Base-by-base conservation (phyloP, 2,797 vertebrate species). In the Caiman crocodilus region DNA sequence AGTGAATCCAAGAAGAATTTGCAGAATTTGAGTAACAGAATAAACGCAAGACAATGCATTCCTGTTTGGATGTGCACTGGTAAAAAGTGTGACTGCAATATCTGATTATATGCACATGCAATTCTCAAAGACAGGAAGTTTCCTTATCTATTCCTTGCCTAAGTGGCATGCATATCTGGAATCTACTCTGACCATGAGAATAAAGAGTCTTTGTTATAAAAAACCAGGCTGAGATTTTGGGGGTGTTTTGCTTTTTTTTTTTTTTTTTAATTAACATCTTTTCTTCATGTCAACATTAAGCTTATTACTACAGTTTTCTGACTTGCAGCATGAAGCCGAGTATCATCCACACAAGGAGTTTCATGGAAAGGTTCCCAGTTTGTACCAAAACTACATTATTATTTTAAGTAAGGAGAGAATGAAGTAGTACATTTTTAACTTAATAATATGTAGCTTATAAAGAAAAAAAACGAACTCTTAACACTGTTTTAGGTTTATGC, bases 341-440 rank as follows among this genome's bases (percentile, higher is more conserved):
- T 9, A 93, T 14, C 20, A 26, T 71, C 69, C 25, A 35, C 10
- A 89, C 35, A 65, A 78, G 42, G 13, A 87, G 35, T 79, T 67
- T 85, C 74, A 16, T 88, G 0, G 1, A 20, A 4, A 2, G 1
- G 14, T 82, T 82, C 90, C 64, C 76, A 83, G 28, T 57, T 85
- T 63, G 81, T 87, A 7, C 6, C 35, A 13, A 57, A 94, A 73
- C 63, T 91, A 64, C 55, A 90, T 90, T 74, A 92, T 90, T 85
- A 91, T 30, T 17, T 80, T 92, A 84, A 10, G 42, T 50, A 50
- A 50, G 42, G 42, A 11, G 93, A 87, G 94, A 96, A 94, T 28
- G 6, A 18, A 88, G 9, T 77, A 9, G 10, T 35, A 28, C 28
- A 82, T 57, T 26, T 32, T 73, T 85, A 87, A 85, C 85, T 79